Evolutionary conservation across 2,797 vertebrate genomes (phyloP).

Genomic region (Phrynocephalus guinanensis): DNA sequence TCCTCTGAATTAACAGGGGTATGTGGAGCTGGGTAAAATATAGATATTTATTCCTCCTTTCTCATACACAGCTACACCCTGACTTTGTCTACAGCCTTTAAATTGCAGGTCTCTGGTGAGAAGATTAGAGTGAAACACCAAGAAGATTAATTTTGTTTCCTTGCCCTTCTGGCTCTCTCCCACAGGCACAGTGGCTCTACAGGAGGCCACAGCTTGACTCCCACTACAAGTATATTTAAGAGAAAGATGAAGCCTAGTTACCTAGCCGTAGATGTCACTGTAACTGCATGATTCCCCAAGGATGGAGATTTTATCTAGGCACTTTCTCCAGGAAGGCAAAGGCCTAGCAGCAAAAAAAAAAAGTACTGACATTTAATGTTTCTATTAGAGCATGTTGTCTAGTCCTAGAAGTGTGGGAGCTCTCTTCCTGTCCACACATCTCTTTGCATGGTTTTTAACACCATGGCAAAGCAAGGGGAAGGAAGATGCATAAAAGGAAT

Average conservation of each 20-base stretch:
- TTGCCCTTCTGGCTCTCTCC: slow-evolving; percentile 23
- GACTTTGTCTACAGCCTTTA: slow-evolving; percentile 9
- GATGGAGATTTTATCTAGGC: slow-evolving; percentile 41
- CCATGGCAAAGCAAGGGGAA: neutral
- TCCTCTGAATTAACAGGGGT: neutral
- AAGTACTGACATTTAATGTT: slow-evolving; percentile 41
- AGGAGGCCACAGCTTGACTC: slow-evolving; percentile 25
- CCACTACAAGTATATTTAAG: slow-evolving; percentile 36
- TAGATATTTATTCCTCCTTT: neutral
- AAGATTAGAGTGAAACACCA: slow-evolving; percentile 26
- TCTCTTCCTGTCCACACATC: slow-evolving; percentile 6
- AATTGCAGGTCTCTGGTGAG: slow-evolving; percentile 19
- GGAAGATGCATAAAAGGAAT: neutral
- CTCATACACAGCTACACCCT: neutral
- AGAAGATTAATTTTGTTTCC: neutral
- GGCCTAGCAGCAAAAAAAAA: slow-evolving; percentile 31
- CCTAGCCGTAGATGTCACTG: slow-evolving; percentile 39
- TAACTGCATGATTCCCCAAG: slow-evolving; percentile 43
- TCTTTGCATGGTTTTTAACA: neutral
- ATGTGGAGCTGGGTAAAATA: neutral
- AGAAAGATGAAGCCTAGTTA: slow-evolving; percentile 53
- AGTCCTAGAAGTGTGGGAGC: slow-evolving; percentile 29
- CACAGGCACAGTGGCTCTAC: slow-evolving; percentile 12
- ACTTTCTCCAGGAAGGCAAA: slow-evolving; percentile 37
- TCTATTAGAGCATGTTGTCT: slow-evolving; percentile 47